Evolutionary conservation across 2,797 vertebrate genomes (phyloP).

Genomic region (Erithacus rubecula): DNA sequence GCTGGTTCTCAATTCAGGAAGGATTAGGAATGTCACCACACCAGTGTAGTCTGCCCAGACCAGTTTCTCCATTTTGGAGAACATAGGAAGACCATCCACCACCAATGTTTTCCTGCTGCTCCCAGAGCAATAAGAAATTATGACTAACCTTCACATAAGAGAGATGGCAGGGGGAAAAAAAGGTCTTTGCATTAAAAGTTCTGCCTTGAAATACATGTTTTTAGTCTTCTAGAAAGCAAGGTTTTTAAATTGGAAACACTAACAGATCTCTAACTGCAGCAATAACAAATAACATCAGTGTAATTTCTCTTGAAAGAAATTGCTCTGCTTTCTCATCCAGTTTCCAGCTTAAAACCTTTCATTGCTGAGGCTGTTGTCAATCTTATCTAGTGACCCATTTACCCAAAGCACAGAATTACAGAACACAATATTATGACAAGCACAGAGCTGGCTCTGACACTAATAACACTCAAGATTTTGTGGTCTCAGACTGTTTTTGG

Average conservation of each 20-base stretch:
- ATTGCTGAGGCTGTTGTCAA: constrained; percentile 33
- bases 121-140: background rate
- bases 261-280: constrained; percentile 12
- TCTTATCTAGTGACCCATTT: constrained; percentile 61
- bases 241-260: constrained; percentile 10
- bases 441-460: background rate
- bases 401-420: constrained; percentile 28
- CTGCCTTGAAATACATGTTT: background rate
- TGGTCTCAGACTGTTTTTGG: background rate
- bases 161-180: background rate
- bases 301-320: constrained; percentile 44
- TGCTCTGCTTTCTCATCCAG: background rate
- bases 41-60: background rate
- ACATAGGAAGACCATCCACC: background rate
- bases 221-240: constrained; percentile 4
- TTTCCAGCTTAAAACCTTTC: constrained; percentile 39
- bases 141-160: background rate
- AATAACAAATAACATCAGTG: background rate
- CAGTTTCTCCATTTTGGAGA: background rate
- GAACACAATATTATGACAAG: constrained; percentile 14
- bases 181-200: background rate
- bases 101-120: background rate
- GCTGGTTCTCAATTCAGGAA: background rate
- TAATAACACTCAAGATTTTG: background rate
- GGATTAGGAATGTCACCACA: background rate